Conservation (phyloP, 2,797 vertebrate genomes). For the Allobates femoralis region DNA sequence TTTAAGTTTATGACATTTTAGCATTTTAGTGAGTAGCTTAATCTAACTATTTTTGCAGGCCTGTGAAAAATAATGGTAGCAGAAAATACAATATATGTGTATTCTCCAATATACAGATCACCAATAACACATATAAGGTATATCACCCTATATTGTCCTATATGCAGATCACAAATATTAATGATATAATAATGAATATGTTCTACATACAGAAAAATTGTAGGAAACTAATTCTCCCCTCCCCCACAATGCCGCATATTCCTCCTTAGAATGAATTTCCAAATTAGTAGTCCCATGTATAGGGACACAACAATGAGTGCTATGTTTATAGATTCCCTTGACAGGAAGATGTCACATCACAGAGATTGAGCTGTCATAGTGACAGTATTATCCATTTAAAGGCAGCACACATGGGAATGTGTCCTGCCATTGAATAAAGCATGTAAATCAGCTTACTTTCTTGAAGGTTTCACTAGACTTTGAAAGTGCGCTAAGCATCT, state of each 20-base stretch:
- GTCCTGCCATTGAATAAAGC: background rate
- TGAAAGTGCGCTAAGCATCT: background rate
- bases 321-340: background rate
- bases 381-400: too few species aligned
- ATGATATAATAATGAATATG: too few species aligned
- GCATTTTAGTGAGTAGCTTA: too few species aligned
- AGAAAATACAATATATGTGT: too few species aligned
- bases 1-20: too few species aligned
- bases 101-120: too few species aligned
- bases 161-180: too few species aligned
- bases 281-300: background rate
- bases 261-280: background rate
- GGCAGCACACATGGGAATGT: constrained; percentile 27
- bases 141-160: too few species aligned
- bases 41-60: too few species aligned
- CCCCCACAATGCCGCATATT: background rate
- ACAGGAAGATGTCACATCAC: background rate
- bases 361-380: constrained; percentile 3
- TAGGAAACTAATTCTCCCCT: background rate
- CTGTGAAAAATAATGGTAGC: too few species aligned
- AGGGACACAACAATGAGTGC: background rate
- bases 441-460: background rate
- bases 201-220: too few species aligned
- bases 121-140: too few species aligned
- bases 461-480: background rate